phyloP scores from a whole-genome alignment of 2,113 vertebrate species.

The Chaenogobius annularis region DNA sequence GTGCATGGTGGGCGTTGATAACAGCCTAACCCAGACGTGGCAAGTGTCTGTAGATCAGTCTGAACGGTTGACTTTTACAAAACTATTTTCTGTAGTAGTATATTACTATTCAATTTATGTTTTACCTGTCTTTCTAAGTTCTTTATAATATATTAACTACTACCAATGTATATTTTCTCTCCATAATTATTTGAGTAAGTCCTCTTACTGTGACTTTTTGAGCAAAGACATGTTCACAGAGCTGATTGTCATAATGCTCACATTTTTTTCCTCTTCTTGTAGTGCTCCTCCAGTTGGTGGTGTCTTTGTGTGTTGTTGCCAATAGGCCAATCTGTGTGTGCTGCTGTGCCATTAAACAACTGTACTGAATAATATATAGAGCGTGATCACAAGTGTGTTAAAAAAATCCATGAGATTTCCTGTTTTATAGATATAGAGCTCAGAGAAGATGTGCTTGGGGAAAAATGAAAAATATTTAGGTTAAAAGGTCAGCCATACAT shows the following conservation, averaged over 20 bases:
- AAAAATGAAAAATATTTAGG: not conserved
- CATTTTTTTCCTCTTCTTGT: not conserved
- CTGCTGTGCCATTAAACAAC: slow-evolving; percentile 41
- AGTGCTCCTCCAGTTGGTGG: slow-evolving; percentile 26
- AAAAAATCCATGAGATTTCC: slow-evolving; percentile 47
- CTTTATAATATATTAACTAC: not conserved
- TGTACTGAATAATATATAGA: slow-evolving; percentile 52
- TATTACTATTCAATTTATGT: not conserved
- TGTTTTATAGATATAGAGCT: slow-evolving; percentile 26
- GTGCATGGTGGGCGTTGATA: slow-evolving; percentile 53
- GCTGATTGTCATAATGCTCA: not conserved
- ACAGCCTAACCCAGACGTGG: slow-evolving; percentile 46
- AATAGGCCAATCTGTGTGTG: slow-evolving; percentile 11
- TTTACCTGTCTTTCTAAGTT: not conserved
- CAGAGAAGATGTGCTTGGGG: not conserved
- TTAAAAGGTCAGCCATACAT: not conserved
- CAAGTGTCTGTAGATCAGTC: slow-evolving; percentile 25
- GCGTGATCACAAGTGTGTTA: slow-evolving; percentile 24
- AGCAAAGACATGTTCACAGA: not conserved
- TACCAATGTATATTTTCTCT: too few species aligned
- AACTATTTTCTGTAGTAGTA: not conserved
- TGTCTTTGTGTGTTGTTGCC: slow-evolving; percentile 12
- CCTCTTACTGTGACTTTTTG: too few species aligned
- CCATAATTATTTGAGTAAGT: not conserved
- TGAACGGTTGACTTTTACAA: not conserved